Base-by-base conservation (phyloP, 2,797 vertebrate genomes). In the Aeoliscus strigatus region DNA sequence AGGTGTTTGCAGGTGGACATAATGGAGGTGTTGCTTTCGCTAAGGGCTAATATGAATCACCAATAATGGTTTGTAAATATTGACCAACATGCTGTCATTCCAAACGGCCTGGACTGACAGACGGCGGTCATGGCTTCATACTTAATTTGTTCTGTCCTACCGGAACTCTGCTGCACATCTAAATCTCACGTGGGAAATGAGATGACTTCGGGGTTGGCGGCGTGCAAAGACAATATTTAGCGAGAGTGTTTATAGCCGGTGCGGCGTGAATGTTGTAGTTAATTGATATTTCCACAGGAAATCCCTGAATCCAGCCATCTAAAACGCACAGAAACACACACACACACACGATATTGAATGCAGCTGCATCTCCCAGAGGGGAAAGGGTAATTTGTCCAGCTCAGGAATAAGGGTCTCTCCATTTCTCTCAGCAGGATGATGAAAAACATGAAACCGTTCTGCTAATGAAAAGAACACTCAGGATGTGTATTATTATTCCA, bases 381-480 rank as follows among this genome's bases (percentile, higher is more conserved):
- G 90, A 83, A 83, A 79, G 84, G 82, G 88, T 91, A 82, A 92
- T 90, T 88, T 89, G 90, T 90, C 84, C 82, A 82, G 81, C 86
- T 91, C 86, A 85, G 79, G 86, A 88, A 72, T 86, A 89, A 90
- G 94, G 89, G 91, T 90, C 94, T 92, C 92, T 91, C 92, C 91
- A 90, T 92, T 91, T 93, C 88, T 94, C 93, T 93, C 93, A 90
- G 91, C 90, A 90, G 91, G 90, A 91, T 91, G 94, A 94, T 93
- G 91, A 93, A 95, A 92, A 91, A 93, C 92, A 96, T 92, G 89
- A 93, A 94, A 92, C 84, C 73, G 70, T 75, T 74, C 77, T 72
- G 81, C 91, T 97, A 97, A 99, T 97, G 94, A 96, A 97, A 97
- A 96, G 93, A 94, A 94, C 91, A 93, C 92, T 94, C 90, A 90